These are phyloP conservation scores for Chelonoidis abingdonii DNA, from an alignment of 2,113 vertebrate species.

Conservation along the genomic window DNA sequence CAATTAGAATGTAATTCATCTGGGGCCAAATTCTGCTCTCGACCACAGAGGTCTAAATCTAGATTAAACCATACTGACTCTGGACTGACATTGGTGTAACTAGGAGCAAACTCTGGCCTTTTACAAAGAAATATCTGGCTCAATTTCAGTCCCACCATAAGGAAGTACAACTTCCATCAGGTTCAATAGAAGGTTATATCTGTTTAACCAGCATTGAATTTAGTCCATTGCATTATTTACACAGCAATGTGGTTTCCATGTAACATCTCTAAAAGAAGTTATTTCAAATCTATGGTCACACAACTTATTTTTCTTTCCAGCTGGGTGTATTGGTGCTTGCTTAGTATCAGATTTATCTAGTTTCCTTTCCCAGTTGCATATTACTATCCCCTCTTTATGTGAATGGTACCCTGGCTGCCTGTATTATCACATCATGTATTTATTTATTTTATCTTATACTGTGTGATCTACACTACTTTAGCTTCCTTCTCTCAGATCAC, in stretches of 20 bases:
- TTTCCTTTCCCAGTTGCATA: conserved; percentile 41
- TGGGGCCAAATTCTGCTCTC: neutral
- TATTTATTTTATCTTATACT: neutral
- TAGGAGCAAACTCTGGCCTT: neutral
- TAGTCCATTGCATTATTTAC: neutral
- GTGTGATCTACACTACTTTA: conserved; percentile 50
- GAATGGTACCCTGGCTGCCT: conserved; percentile 59
- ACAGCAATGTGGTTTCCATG: neutral
- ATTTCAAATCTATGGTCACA: neutral
- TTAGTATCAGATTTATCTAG: conserved; percentile 62
- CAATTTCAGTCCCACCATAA: neutral
- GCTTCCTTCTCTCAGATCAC: conserved; percentile 47
- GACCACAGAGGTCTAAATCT: neutral
- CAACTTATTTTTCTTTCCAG: neutral
- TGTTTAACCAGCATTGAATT: neutral
- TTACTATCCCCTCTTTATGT: conserved; percentile 70
- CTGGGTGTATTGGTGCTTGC: neutral
- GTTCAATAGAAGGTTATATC: neutral
- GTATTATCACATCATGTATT: neutral
- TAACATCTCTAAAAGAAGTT: neutral
- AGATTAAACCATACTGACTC: neutral
- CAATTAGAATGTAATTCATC: neutral
- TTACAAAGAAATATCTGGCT: neutral
- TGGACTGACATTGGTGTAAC: neutral
- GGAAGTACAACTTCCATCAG: neutral